Conservation (phyloP, 1,140 invertebrate species). For the Acromyrmex echinatior region DNA sequence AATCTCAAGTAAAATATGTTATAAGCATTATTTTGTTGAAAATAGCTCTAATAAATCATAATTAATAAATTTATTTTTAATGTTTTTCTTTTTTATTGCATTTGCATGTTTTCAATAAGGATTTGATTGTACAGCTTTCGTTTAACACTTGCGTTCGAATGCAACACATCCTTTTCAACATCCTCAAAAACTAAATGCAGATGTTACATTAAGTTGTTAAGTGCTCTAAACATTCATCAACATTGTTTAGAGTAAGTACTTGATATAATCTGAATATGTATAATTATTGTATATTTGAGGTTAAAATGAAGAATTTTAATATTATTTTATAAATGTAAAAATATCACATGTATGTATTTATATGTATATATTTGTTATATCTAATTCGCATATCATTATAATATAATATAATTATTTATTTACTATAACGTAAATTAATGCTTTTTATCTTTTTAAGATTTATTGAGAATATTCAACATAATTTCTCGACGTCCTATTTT, state of each 20-base stretch:
- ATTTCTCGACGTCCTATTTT: slow-evolving; percentile 34
- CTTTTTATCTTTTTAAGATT: slow-evolving; percentile 18
- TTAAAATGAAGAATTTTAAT: slow-evolving; percentile 18
- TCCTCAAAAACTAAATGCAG: neutral
- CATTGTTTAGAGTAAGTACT: slow-evolving; percentile 47
- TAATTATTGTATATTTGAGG: neutral
- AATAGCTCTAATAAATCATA: neutral
- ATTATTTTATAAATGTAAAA: neutral
- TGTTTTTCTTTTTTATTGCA: neutral
- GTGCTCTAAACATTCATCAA: slow-evolving; percentile 35
- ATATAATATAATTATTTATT: neutral
- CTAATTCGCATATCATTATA: neutral
- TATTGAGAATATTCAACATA: neutral
- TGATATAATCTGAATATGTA: neutral
- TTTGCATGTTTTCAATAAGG: neutral
- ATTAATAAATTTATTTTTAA: neutral
- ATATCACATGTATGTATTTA: neutral
- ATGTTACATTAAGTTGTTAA: slow-evolving; percentile 17
- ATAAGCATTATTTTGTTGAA: neutral
- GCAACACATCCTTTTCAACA: neutral
- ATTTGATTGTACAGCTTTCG: slow-evolving; percentile 24
- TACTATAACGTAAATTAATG: slow-evolving; percentile 14
- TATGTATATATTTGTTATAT: neutral
- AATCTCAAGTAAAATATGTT: neutral
- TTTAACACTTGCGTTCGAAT: slow-evolving; percentile 17